Evolutionary conservation across 2,888 invertebrate species (phyloP), one percentile per base, ranked within the genome.

Genomic region (Cylloceria caligata): DNA sequence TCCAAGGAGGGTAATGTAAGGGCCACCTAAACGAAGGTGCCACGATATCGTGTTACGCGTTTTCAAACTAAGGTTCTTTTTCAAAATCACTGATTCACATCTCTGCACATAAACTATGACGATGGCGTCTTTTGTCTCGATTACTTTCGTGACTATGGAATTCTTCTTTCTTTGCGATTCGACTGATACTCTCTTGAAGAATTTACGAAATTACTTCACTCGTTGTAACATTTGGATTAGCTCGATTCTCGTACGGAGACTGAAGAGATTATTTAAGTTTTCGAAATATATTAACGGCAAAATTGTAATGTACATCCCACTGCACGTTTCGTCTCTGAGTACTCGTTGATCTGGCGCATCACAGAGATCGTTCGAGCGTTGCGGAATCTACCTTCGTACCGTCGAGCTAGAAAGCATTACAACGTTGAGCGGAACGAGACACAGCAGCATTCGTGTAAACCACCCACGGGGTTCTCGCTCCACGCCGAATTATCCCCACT

Each of bases 401-500:
- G 16, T n/a, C n/a, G n/a, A n/a, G n/a, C 45, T 45, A 16, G 16
- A 16, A 30, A n/a, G 7, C 57, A 24, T 36, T 45, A 36, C 30
- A 49, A 13, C 52, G 21, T 13, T 24, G 52, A 13, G 19, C 30
- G 42, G 19, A 30, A 27, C 57, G 39, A 21, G 21, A 36, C 62
- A 21, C 16, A 19, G 62, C 62, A n/a, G 36, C 34, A 11, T 39
- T 27, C 24, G 49, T 42, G 21, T 16, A 64, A 64, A 75, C 60
- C 68, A 75, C 60, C 75, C 62, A 57, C 39, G 65, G 52, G 67
- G 85, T 80, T 81, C 86, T 85, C 77, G 81, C 84, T 87, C 79
- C 87, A 85, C 86, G 87, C 84, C 87, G 85, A 88, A 88, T 89
- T 88, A 87, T 88, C 85, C 87, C 83, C 84, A 77, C 86, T 84